Evolutionary conservation across 1,140 invertebrate genomes (phyloP), one percentile per base, ranked within the genome.

Genomic region (Drosophila sp.): DNA sequence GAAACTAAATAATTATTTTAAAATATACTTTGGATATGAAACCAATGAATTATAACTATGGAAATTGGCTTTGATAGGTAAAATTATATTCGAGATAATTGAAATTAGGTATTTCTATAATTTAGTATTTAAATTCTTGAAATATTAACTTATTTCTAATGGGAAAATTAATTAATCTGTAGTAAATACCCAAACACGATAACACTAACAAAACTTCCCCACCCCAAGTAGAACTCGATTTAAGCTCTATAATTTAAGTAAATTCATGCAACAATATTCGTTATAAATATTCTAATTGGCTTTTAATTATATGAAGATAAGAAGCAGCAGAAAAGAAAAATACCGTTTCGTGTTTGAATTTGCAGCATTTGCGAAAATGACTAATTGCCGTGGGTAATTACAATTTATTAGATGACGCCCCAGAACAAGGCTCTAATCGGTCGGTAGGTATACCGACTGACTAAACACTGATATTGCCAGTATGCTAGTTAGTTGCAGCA

Each of bases 271-370:
- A 66, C 83, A 82, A 82, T 86, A 87, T 79, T 83, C 72, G 73
- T 87, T 72, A 80, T 87, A 78, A 87, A 86, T 87, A 83, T 86
- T 89, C 69, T 79, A 86, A 86, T 83, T 89, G 79, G 79, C 66
- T 87, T 86, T 86, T 86, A 86, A 86, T 86, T 89, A 80, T 79
- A 81, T 63, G 55, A 70, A 67, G 67, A 65, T 35, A 55, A 66
- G 61, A 78, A 30, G 30, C 30, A 38, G 35, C 4, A 8, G 8
- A 60, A 73, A 29, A 47, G 17, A 47, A 23, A 47, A 27, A 50
- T 50, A 50, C 44, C 70, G 72, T 80, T 70, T 70, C 77, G 73
- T 81, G 66, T 79, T 66, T 57, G 69, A 70, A 66, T 30, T 61
- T 71, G 63, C 65, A 70, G 62, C 66, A 64, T 72, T 58, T 40